A percentile compares a stretch with the other conserved stretches of the same genome.
Conservation (phyloP, 2,113 vertebrate species). For the Pomatostomus ruficeps region DNA sequence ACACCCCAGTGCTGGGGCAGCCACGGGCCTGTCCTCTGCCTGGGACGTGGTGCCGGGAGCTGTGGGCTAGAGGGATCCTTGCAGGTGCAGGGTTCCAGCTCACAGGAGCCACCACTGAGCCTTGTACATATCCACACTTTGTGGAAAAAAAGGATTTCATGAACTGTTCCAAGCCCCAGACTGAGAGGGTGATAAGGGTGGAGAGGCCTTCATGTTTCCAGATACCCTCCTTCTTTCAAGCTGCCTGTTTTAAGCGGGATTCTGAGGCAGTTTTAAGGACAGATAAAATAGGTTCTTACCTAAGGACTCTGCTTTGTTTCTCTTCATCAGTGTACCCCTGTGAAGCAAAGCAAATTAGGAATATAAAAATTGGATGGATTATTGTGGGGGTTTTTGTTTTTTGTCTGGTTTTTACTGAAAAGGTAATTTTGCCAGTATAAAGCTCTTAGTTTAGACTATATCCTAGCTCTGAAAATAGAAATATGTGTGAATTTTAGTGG, state of each 20-base stretch:
- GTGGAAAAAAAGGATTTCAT: not conserved
- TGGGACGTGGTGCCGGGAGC: fast-evolving
- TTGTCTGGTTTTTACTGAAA: not conserved
- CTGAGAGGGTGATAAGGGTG: not conserved
- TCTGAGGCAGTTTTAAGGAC: not conserved
- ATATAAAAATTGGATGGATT: fast-evolving
- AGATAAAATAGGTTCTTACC: not conserved
- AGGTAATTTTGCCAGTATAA: not conserved
- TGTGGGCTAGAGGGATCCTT: not conserved
- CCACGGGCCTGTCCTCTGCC: fast-evolving
- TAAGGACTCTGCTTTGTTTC: not conserved
- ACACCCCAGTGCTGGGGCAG: not conserved
- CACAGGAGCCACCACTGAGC: not conserved
- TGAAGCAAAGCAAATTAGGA: not conserved
- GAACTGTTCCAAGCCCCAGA: not conserved
- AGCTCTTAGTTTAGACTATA: not conserved
- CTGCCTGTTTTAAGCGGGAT: not conserved
- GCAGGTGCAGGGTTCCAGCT: not conserved
- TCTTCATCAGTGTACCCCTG: too few relatives aligned
- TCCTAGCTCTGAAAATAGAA: not conserved
- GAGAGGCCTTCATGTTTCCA: not conserved
- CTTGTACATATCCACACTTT: fast-evolving
- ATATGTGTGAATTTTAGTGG: not conserved
- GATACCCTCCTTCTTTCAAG: not conserved
- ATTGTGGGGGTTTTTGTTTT: fast-evolving